These are phyloP conservation scores for Timema podura DNA, from an alignment of 2,888 invertebrate species.

Conservation along the genomic window DNA sequence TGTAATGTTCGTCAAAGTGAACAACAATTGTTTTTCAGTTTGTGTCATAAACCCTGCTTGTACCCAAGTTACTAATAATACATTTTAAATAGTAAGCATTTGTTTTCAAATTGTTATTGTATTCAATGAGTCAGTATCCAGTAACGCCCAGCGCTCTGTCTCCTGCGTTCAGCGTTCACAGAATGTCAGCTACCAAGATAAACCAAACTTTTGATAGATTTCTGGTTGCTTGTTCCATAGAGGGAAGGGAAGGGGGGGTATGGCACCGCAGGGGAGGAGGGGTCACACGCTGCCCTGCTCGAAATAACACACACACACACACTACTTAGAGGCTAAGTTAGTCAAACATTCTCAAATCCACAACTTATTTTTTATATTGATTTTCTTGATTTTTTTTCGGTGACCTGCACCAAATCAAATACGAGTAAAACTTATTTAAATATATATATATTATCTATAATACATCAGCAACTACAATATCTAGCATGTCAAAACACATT, in stretches of 20 bases:
- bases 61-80: slow-evolving; percentile 18
- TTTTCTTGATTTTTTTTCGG: slow-evolving; percentile 19
- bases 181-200: slow-evolving; percentile 11
- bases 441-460: slow-evolving; percentile 17
- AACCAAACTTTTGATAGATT: neutral
- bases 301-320: slow-evolving; percentile 5
- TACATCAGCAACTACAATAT: slow-evolving; percentile 18
- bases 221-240: neutral
- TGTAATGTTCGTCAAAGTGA: too few relatives aligned
- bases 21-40: too few relatives aligned
- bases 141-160: slow-evolving; percentile 28
- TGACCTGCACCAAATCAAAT: slow-evolving; percentile 29
- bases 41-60: slow-evolving; percentile 15
- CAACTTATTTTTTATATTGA: too few relatives aligned
- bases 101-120: neutral
- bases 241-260: too few relatives aligned
- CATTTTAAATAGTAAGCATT: slow-evolving; percentile 17
- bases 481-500: slow-evolving; percentile 24
- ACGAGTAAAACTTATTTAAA: slow-evolving; percentile 21
- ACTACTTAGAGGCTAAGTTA: slow-evolving; percentile 23
- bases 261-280: slow-evolving; percentile 2
- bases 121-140: slow-evolving; percentile 22
- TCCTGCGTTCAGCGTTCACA: slow-evolving; percentile 18
- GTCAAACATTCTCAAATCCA: slow-evolving; percentile 19
- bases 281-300: neutral